Conservation (phyloP, 1,140 invertebrate species). For the Drosophila tani region DNA sequence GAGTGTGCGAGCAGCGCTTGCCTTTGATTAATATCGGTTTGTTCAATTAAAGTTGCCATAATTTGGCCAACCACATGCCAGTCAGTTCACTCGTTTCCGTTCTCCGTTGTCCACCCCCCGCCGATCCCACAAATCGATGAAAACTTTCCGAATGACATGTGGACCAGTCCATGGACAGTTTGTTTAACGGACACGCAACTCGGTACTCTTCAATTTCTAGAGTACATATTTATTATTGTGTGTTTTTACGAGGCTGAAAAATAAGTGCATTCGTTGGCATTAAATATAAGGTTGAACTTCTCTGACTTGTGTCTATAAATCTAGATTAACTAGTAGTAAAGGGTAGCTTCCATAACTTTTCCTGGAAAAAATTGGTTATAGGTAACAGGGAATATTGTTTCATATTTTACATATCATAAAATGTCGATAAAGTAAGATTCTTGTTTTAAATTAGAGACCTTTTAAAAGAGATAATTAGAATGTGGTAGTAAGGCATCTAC, state of each 20-base stretch:
- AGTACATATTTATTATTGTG: constrained; percentile 2
- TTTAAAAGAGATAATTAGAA: too few relatives aligned
- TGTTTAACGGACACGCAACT: constrained; percentile 21
- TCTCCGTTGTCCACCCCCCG: constrained; percentile 1
- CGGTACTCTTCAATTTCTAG: neutral
- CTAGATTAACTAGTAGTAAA: neutral
- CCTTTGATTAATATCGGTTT: constrained; percentile 76
- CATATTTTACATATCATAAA: too few relatives aligned
- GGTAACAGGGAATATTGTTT: neutral
- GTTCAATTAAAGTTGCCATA: constrained; percentile 77
- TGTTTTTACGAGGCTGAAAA: constrained; percentile 13
- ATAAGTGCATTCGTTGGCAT: neutral
- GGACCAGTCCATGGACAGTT: constrained; percentile 21
- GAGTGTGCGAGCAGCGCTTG: constrained; percentile 24
- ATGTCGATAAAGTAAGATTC: neutral
- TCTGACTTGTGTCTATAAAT: neutral
- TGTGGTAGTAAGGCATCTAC: too few relatives aligned
- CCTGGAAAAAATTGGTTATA: neutral
- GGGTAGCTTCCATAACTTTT: neutral
- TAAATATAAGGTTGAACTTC: neutral
- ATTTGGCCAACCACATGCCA: constrained; percentile 58
- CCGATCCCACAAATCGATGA: constrained; percentile 20
- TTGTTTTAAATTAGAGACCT: neutral
- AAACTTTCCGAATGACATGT: constrained; percentile 29
- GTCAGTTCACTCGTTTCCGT: constrained; percentile 26